Evolutionary conservation across 2,797 vertebrate genomes (phyloP).

Genomic region (Melanotaenia boesemani): DNA sequence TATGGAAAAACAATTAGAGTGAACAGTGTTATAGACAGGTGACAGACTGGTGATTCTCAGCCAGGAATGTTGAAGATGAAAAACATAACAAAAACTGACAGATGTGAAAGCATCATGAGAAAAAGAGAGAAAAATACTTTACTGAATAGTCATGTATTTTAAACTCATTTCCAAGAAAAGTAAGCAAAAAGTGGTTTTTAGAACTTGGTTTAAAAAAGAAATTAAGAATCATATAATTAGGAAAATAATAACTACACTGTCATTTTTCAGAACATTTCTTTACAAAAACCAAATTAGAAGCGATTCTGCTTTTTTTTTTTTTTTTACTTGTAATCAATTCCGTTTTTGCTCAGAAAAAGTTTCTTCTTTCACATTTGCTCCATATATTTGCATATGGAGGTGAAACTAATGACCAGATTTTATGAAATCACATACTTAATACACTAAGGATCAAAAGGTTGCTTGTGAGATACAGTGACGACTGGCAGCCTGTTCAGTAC

Average conservation of each 20-base stretch:
- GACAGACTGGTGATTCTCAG: constrained; percentile 9
- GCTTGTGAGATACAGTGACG: constrained; percentile 13
- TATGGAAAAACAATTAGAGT: constrained; percentile 8
- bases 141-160: neutral
- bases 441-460: constrained; percentile 30
- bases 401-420: constrained; percentile 11
- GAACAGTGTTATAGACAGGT: constrained; percentile 6
- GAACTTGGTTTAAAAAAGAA: neutral
- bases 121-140: neutral
- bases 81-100: constrained; percentile 19
- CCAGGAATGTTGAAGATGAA: constrained; percentile 2
- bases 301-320: neutral
- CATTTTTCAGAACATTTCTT: neutral
- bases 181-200: constrained; percentile 2
- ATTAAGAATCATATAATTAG: neutral
- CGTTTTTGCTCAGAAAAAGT: neutral
- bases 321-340: neutral
- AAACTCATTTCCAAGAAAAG: constrained; percentile 15
- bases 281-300: neutral
- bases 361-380: neutral
- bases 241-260: constrained; percentile 2
- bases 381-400: constrained; percentile 1
- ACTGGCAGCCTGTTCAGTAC: constrained; percentile 5
- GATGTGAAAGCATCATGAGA: constrained; percentile 9
- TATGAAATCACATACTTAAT: constrained; percentile 2